phyloP scores from a whole-genome alignment of 2,113 vertebrate genomes.

The Montifringilla adamsi region DNA sequence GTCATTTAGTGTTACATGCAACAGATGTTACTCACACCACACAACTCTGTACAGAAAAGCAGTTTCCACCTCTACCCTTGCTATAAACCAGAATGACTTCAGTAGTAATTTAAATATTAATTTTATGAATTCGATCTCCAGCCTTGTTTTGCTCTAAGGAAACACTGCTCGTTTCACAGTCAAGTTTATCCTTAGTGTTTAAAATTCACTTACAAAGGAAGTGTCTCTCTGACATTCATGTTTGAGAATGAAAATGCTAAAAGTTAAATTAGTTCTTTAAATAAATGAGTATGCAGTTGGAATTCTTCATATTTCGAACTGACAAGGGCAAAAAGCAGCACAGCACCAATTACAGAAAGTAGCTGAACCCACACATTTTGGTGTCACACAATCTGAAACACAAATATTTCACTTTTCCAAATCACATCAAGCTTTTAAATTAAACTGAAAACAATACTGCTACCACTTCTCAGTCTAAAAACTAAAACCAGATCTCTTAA shows the following conservation, averaged over 20 bases:
- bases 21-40: conserved; percentile 52
- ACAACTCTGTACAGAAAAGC: conserved; percentile 55
- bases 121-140: not conserved
- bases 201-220: conserved; percentile 28
- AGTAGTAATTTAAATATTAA: not conserved
- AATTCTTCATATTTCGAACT: conserved; percentile 15
- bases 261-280: conserved; percentile 24
- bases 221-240: conserved; percentile 50
- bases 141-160: not conserved
- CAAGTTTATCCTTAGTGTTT: conserved; percentile 57
- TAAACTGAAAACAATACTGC: conserved; percentile 31
- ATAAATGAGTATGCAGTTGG: conserved; percentile 1
- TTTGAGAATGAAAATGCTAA: not conserved
- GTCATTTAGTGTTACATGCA: conserved; percentile 61
- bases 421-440: not conserved
- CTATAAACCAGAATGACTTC: conserved; percentile 29
- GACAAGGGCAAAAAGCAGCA: conserved; percentile 47
- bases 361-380: conserved; percentile 5
- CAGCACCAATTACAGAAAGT: conserved; percentile 19
- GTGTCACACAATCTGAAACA: conserved; percentile 33
- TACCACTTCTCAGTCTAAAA: conserved; percentile 60
- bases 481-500: conserved; percentile 37
- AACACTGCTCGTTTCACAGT: conserved; percentile 8
- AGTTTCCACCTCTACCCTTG: conserved; percentile 42
- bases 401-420: not conserved